These are phyloP conservation scores for Callopanchax toddi DNA, from an alignment of 2,113 vertebrate species.

Conservation along the genomic window DNA sequence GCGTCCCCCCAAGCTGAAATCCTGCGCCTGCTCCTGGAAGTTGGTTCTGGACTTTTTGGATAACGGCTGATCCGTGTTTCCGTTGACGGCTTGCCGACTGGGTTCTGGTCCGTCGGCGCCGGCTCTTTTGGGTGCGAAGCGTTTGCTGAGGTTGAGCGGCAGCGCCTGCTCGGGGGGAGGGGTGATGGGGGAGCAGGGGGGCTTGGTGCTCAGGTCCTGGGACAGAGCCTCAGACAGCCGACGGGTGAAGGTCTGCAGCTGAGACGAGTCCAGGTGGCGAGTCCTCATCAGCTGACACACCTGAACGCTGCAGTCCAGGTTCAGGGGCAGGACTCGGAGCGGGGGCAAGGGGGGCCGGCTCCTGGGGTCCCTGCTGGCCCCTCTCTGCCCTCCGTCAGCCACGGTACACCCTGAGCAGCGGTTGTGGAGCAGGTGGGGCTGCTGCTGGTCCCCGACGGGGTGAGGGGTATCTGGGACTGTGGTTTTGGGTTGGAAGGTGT, in stretches of 20 bases:
- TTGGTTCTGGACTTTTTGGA: conserved; percentile 50
- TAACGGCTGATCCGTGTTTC: conserved; percentile 17
- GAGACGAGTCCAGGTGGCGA: conserved; percentile 70
- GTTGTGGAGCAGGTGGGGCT: conserved; percentile 45
- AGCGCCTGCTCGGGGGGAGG: conserved; percentile 76
- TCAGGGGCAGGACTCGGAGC: conserved; percentile 78
- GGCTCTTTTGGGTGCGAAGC: conserved; percentile 62
- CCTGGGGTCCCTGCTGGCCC: conserved; percentile 38
- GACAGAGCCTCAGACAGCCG: conserved; percentile 79
- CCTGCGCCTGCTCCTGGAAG: conserved; percentile 34
- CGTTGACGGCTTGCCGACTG: background rate
- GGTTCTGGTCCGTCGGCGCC: conserved; percentile 33
- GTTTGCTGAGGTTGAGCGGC: conserved; percentile 82
- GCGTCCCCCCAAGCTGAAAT: conserved; percentile 10
- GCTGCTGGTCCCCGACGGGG: conserved; percentile 39
- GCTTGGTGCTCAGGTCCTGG: conserved; percentile 75
- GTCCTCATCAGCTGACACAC: conserved; percentile 81
- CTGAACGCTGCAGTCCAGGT: conserved; percentile 83
- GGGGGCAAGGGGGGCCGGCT: conserved; percentile 69
- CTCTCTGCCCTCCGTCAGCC: conserved; percentile 43
- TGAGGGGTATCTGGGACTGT: conserved; percentile 42
- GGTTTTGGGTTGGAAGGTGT: conserved; percentile 62
- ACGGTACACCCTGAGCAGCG: conserved; percentile 47
- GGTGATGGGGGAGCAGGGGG: conserved; percentile 46
- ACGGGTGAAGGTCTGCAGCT: conserved; percentile 80